Evolutionary conservation across 2,797 vertebrate species (phyloP), one percentile per base, ranked within the genome.

Genomic region (Dryobates pubescens): DNA sequence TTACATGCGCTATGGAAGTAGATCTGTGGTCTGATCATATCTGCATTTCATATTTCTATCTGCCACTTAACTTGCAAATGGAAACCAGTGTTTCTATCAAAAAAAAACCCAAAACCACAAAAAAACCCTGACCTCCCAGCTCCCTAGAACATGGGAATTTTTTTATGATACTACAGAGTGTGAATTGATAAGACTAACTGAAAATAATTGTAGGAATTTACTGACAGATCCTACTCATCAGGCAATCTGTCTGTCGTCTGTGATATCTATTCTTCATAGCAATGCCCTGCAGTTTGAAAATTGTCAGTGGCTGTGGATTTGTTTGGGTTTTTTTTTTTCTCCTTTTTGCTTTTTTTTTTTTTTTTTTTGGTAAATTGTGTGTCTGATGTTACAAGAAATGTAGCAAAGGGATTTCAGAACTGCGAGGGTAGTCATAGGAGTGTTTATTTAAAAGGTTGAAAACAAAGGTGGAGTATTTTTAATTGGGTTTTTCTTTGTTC

Each of bases 311-410:
- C 19, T 74, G 30, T 67, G 24, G 34, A 34, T 83, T 65, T 65
- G 6, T 49, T 20, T 22, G 47, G 41, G 1, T 22, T 3, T 0
- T 0, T 7, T 7, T 4, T 7, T 16, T 3, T 6, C 2, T 5
- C 0, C 8, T 3, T 23, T 9, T 51, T 17, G 27, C 24, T 20
- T 63, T 24, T 15, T 56, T 29, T 27, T 19, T 34, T 62, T 24
- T n/a, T n/a, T n/a, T n/a, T n/a, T n/a, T n/a, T n/a, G n/a, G n/a
- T 29, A 3, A 10, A 27, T 24, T 24, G 5, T 53, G 3, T 23
- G 3, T 73, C 24, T 80, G 30, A 7, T 4, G 0, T 36, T 64
- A 32, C 32, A 77, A 73, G 18, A 72, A 90, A 30, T 9, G 24
- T 34, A n/a, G 47, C 18, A 68, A 68, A 54, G 32, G 8, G 6